Percentiles rank a stretch among this genome's conserved stretches.
Conservation (phyloP, 2,113 vertebrate genomes). For the Nettapus auritus region DNA sequence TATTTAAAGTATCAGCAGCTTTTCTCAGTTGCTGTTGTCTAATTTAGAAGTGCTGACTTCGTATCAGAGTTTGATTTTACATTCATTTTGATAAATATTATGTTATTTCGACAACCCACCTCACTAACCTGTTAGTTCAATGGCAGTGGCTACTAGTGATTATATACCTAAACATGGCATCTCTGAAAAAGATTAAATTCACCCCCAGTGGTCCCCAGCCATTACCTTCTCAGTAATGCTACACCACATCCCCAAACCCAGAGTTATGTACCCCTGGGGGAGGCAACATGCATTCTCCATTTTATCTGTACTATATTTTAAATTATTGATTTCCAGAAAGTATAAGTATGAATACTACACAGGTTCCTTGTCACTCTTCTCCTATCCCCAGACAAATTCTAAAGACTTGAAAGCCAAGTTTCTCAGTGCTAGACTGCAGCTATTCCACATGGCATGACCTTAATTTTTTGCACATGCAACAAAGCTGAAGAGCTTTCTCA, state of each 20-base stretch:
- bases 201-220: background rate
- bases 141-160: background rate
- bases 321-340: background rate
- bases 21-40: background rate
- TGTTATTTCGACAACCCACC: background rate
- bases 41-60: background rate
- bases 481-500: background rate
- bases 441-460: background rate
- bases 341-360: background rate
- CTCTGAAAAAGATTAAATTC: background rate
- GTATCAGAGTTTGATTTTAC: background rate
- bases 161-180: background rate
- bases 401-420: background rate
- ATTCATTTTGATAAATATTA: background rate
- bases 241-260: background rate
- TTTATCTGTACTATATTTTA: background rate
- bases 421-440: background rate
- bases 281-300: fast-evolving
- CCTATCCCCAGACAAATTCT: background rate
- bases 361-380: background rate
- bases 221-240: background rate
- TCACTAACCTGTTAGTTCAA: background rate
- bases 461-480: background rate
- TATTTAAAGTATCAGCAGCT: background rate
- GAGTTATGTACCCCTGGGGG: background rate